Conservation (phyloP, 2,113 vertebrate genomes). For the Scomber japonicus region DNA sequence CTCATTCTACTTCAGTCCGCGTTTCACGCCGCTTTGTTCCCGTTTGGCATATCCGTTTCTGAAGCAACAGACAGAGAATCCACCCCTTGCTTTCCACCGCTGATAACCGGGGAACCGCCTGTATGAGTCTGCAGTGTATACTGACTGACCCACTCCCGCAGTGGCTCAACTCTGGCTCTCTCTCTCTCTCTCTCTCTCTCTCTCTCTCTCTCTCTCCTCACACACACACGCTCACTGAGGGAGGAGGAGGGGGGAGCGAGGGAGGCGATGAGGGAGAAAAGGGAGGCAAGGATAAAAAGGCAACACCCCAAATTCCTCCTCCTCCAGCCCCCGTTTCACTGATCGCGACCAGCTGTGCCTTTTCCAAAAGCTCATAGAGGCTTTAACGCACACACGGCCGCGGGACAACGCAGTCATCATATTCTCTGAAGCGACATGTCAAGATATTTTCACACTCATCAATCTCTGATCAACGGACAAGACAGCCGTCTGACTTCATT, state of each 20-base stretch:
- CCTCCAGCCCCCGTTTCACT: conserved; percentile 61
- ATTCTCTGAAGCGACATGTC: conserved; percentile 53
- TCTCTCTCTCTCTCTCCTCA: background rate
- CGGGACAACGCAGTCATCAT: conserved; percentile 64
- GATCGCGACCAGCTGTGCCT: conserved; percentile 83
- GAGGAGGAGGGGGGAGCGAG: conserved; percentile 32
- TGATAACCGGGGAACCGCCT: conserved; percentile 58
- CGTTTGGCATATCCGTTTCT: conserved; percentile 65
- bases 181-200: conserved; percentile 11
- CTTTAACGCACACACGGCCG: conserved; percentile 55
- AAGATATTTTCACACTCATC: conserved; percentile 50
- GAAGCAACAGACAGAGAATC: conserved; percentile 6
- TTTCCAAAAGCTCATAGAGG: conserved; percentile 55
- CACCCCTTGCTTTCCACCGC: conserved; percentile 36
- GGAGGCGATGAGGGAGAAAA: conserved; percentile 52
- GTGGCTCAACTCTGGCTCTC: conserved; percentile 64
- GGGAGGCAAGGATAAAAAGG: conserved; percentile 75
- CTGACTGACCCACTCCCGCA: conserved; percentile 75
- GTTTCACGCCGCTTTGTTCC: conserved; percentile 74
- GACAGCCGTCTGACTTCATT: conserved; percentile 17
- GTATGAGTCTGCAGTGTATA: conserved; percentile 71
- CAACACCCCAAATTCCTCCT: conserved; percentile 83
- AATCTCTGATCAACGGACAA: conserved; percentile 19
- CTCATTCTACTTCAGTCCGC: conserved; percentile 78
- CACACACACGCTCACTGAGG: conserved; percentile 17